Evolutionary conservation across 2,888 invertebrate genomes (phyloP), one percentile per base, ranked within the genome.

Genomic region (Cephus nigrinus): DNA sequence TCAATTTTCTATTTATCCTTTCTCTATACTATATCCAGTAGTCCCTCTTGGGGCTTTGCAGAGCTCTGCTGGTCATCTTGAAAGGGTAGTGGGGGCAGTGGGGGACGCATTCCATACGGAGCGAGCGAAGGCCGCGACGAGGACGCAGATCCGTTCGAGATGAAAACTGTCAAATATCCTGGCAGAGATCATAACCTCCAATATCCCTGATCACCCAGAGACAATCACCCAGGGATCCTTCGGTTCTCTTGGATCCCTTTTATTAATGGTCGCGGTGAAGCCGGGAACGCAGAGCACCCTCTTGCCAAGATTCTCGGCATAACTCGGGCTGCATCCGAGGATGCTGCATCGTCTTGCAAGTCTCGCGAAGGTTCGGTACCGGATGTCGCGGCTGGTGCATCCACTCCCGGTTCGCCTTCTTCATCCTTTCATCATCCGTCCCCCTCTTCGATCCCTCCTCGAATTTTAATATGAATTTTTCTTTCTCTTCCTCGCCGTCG

Each of bases 381-480:
- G 86, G 85, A 85, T 86, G 84, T 79, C 82, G 83, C 80, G 81
- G 81, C 85, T 84, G 82, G 82, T 84, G 83, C 81, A 85, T 84
- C 82, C 84, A 78, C 77, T 78, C 76, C 74, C 73, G 73, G 73
- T 76, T 76, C 78, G 75, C 40, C 4, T 15, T 15, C 40, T 40
- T 40, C 15, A 15, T 40, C 15, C 40, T 40, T 40, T 40, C 40
- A 5, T 40, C 40, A 40, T 40, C 2, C 40, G 15, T 40, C 40
- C 40, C 40, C 40, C 15, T 5, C 40, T 15, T 5, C 40, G 1
- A 0, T 40, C 40, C 15, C 15, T 40, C 40, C 40, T 40, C 15
- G 40, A 0, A 40, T 40, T 40, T 40, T 15, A 40, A 40, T 40
- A 40, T 4, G 1, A 40, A 15, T 40, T 40, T 40, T 40, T 40